Conservation (phyloP, 2,797 vertebrate genomes). For the Onychomys leucogaster region DNA sequence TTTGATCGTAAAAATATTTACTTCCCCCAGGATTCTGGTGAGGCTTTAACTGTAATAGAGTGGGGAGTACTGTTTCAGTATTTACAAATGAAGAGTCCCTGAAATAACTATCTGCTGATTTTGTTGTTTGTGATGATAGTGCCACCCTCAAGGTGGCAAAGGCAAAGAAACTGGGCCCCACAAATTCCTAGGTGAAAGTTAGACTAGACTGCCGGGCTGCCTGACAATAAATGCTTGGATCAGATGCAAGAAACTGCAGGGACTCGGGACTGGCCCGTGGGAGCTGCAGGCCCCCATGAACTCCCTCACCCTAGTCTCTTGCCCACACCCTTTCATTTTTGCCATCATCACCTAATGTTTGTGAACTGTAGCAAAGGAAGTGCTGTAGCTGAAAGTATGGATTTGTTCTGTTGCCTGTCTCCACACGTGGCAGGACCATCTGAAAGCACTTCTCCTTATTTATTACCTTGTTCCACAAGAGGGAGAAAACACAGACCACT, state of each 20-base stretch:
- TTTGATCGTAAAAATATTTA: conserved; percentile 57
- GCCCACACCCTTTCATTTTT: neutral
- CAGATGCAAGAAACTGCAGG: neutral
- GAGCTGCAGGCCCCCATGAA: neutral
- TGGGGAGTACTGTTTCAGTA: conserved; percentile 33
- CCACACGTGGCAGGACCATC: conserved; percentile 12
- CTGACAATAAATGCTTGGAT: neutral
- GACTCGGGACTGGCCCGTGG: neutral
- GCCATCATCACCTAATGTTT: neutral
- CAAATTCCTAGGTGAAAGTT: conserved; percentile 73
- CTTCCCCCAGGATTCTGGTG: conserved; percentile 67
- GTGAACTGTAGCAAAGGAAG: neutral
- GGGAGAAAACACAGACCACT: neutral
- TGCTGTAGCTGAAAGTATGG: neutral
- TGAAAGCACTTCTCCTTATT: conserved; percentile 58
- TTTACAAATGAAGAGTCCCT: conserved; percentile 58
- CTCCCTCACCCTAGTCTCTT: neutral
- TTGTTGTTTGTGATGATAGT: conserved; percentile 68
- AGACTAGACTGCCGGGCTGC: conserved; percentile 67
- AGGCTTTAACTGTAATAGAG: conserved; percentile 43
- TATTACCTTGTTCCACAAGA: conserved; percentile 28
- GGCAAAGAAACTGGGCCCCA: conserved; percentile 63
- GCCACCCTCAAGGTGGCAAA: conserved; percentile 66
- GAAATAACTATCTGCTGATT: conserved; percentile 63
- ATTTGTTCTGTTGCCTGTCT: neutral